phyloP scores from a whole-genome alignment of 2,888 invertebrate genomes.

The Chloromyia formosa region DNA sequence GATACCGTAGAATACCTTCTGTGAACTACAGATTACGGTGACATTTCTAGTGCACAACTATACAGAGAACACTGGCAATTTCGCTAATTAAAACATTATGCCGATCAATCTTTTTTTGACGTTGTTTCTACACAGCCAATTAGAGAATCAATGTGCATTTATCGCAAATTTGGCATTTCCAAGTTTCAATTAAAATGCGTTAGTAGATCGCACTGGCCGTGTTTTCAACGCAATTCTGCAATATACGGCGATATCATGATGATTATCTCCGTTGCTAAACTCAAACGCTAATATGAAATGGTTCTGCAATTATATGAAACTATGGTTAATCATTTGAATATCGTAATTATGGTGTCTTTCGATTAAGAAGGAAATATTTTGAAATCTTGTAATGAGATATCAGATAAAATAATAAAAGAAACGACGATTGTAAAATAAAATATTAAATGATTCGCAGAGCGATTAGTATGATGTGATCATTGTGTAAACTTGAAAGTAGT shows the following conservation, averaged over 20 bases:
- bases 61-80: neutral
- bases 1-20: neutral
- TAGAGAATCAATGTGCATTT: conserved; percentile 39
- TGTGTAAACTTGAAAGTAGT: too few species aligned
- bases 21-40: conserved; percentile 24
- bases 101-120: neutral
- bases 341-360: neutral
- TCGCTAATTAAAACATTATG: conserved; percentile 40
- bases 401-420: too few species aligned
- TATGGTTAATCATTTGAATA: neutral
- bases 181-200: conserved; percentile 47
- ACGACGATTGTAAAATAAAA: too few species aligned
- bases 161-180: conserved; percentile 44
- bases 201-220: conserved; percentile 39
- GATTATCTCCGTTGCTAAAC: neutral
- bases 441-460: too few species aligned
- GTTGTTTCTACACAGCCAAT: conserved; percentile 15
- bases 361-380: too few species aligned
- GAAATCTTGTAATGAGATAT: too few species aligned
- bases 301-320: neutral
- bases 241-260: neutral
- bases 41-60: conserved; percentile 21
- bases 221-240: neutral
- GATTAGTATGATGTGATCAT: too few species aligned
- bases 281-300: neutral